A percentile compares a stretch with the other conserved stretches of the same genome.
These are phyloP conservation scores for Halisarca cf. caerulea DNA, from an alignment of 37 sponge, comb jelly and placozoan species.

Conservation along the genomic window DNA sequence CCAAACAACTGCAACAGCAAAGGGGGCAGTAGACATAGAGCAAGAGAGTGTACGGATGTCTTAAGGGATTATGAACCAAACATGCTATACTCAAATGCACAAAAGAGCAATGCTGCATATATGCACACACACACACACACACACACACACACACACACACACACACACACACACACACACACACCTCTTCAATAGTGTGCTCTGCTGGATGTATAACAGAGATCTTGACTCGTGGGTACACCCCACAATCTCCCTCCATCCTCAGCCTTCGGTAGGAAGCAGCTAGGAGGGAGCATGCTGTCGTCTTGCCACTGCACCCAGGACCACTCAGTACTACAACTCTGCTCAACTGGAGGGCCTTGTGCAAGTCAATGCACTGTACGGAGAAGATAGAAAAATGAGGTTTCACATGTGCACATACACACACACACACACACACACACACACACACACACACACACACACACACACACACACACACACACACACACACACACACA, in stretches of 20 bases:
- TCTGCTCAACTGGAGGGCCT: conserved; percentile 8
- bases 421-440: background rate
- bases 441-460: background rate
- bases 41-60: no score
- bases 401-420: background rate
- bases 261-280: conserved; percentile 49
- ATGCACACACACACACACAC: background rate
- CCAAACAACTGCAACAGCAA: conserved; percentile 38
- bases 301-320: conserved; percentile 57
- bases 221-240: conserved; percentile 38
- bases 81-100: background rate
- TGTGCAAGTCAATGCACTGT: conserved; percentile 64
- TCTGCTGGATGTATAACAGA: conserved; percentile 46
- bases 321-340: conserved; percentile 51
- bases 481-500: background rate
- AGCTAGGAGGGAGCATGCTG: conserved; percentile 33
- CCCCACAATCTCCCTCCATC: background rate
- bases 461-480: background rate
- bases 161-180: background rate
- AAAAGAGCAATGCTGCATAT: background rate
- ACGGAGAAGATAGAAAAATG: background rate
- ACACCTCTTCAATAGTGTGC: conserved; percentile 59
- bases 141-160: background rate
- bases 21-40: no score
- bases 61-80: no score